These are phyloP conservation scores for Tachysurus vachellii DNA, from an alignment of 2,113 vertebrate genomes.

Conservation along the genomic window DNA sequence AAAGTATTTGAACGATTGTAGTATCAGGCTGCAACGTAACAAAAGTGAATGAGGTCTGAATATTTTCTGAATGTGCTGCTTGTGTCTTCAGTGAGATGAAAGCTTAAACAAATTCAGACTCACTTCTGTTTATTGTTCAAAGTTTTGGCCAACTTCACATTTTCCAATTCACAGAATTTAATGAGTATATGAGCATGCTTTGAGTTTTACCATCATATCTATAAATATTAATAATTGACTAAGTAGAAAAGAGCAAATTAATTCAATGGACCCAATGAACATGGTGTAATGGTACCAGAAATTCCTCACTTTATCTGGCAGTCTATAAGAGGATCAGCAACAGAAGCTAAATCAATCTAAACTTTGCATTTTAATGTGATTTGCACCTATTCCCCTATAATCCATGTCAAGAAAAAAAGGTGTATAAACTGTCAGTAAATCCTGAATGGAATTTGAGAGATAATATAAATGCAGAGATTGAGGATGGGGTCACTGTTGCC, in stretches of 20 bases:
- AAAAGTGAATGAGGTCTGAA: no score
- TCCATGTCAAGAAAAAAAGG: background rate
- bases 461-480: conserved; percentile 17
- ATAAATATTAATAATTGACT: background rate
- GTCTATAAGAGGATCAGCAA: conserved; percentile 36
- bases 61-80: background rate
- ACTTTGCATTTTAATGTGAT: conserved; percentile 45
- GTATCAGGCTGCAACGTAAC: background rate
- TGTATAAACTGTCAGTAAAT: conserved; percentile 15
- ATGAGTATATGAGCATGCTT: conserved; percentile 5
- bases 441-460: conserved; percentile 3
- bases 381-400: conserved; percentile 30
- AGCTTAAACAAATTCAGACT: background rate
- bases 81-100: conserved; percentile 41
- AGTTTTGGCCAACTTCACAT: background rate
- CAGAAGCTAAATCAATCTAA: conserved; percentile 28
- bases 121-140: background rate
- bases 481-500: conserved; percentile 9
- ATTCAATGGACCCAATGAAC: background rate
- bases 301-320: conserved; percentile 10
- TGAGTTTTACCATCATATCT: conserved; percentile 1
- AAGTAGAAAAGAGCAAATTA: background rate
- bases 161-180: conserved; percentile 40
- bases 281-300: background rate
- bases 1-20: conserved; percentile 15